Percentiles rank a stretch among this genome's conserved stretches.
These are phyloP conservation scores for Perodicticus potto DNA, from an alignment of 2,797 vertebrate genomes.

Conservation along the genomic window DNA sequence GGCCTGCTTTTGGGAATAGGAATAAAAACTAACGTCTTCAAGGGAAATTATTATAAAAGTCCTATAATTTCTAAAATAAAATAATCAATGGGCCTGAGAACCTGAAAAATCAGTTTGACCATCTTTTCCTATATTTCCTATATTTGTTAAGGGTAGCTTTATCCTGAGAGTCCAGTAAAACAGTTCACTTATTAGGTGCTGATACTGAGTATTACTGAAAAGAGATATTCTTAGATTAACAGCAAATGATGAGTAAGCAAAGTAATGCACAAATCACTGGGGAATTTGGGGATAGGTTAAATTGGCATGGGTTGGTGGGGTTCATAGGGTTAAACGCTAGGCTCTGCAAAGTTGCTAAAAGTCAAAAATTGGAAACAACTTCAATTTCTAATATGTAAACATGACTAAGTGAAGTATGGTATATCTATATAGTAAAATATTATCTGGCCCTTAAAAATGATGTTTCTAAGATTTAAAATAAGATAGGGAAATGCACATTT, in stretches of 20 bases:
- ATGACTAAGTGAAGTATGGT: conserved; percentile 9
- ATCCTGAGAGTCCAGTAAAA: too few relatives aligned
- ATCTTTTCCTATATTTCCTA: too few relatives aligned
- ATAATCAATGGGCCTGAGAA: background rate
- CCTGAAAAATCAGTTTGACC: too few relatives aligned
- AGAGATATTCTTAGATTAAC: too few relatives aligned
- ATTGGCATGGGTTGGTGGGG: too few relatives aligned
- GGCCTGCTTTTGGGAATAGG: background rate
- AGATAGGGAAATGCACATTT: conserved; percentile 7
- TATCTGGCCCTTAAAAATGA: background rate
- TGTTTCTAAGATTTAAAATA: conserved; percentile 26
- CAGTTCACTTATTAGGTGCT: too few relatives aligned
- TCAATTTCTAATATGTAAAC: conserved; percentile 16
- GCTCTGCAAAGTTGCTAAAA: conserved; percentile 20
- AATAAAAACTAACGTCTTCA: background rate
- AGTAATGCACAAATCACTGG: too few relatives aligned
- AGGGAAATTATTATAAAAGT: conserved; percentile 12
- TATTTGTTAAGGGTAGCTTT: too few relatives aligned
- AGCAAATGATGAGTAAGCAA: too few relatives aligned
- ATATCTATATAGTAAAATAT: conserved; percentile 43
- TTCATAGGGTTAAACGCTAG: background rate
- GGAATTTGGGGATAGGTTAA: too few relatives aligned
- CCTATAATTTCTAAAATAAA: conserved; percentile 52
- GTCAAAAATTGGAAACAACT: conserved; percentile 19
- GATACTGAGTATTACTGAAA: too few relatives aligned